Percentiles rank a stretch among this genome's conserved stretches.
phyloP scores from a whole-genome alignment of 2,888 invertebrate species.

The Arrhopalites spinosus region DNA sequence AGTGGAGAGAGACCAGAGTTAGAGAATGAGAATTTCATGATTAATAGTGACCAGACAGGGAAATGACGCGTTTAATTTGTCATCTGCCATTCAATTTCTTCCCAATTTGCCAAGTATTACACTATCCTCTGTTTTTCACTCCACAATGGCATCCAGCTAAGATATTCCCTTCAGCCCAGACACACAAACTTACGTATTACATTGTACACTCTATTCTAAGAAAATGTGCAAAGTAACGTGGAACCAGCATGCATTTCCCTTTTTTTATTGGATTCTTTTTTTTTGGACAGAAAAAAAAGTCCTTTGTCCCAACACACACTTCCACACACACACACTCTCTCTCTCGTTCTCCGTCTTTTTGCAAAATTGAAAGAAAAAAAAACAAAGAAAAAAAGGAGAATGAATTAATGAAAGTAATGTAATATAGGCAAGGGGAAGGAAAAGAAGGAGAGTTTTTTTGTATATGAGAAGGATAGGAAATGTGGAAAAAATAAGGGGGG shows the following conservation, averaged over 20 bases:
- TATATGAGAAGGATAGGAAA: not conserved
- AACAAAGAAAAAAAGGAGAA: too few species aligned
- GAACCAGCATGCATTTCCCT: constrained; percentile 22
- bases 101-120: constrained; percentile 34
- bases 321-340: too few species aligned
- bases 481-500: not conserved
- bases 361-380: too few species aligned
- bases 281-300: constrained; percentile 7
- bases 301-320: too few species aligned
- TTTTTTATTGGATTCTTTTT: constrained; percentile 24
- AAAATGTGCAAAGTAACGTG: not conserved
- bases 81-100: constrained; percentile 54
- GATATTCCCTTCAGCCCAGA: not conserved
- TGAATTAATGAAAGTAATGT: not conserved
- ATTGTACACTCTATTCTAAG: not conserved
- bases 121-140: constrained; percentile 10
- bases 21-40: constrained; percentile 41
- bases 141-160: not conserved
- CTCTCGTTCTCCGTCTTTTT: too few species aligned
- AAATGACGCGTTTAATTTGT: constrained; percentile 55
- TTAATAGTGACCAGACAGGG: constrained; percentile 55
- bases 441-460: too few species aligned
- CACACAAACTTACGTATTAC: not conserved
- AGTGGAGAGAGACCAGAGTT: not conserved
- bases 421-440: too few species aligned